Evolutionary conservation across 2,888 invertebrate genomes (phyloP).

Genomic region (Noctua fimbriata): DNA sequence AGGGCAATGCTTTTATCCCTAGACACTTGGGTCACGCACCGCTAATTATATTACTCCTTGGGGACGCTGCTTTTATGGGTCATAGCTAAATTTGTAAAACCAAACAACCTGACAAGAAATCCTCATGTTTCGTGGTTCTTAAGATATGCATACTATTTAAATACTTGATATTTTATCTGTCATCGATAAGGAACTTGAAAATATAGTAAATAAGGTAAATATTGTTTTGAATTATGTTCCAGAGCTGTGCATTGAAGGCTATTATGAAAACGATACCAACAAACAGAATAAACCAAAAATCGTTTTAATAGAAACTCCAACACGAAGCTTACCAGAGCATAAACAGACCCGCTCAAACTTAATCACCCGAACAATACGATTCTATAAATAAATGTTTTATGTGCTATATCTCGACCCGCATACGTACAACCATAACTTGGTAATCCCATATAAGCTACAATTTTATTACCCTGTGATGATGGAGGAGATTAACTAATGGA

Average conservation of each 20-base stretch:
- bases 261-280: neutral
- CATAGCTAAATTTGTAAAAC: constrained; percentile 55
- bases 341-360: constrained; percentile 56
- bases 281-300: constrained; percentile 4
- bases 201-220: neutral
- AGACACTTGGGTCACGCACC: constrained; percentile 74
- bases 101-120: constrained; percentile 17
- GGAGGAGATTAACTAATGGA: constrained; percentile 80
- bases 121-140: neutral
- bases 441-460: constrained; percentile 75
- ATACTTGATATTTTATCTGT: neutral
- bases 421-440: constrained; percentile 71
- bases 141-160: neutral
- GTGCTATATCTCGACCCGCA: constrained; percentile 75
- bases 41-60: constrained; percentile 75
- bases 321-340: constrained; percentile 47
- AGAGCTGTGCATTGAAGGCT: neutral
- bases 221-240: neutral
- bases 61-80: constrained; percentile 57
- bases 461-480: constrained; percentile 81
- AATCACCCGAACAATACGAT: constrained; percentile 64
- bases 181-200: neutral
- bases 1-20: constrained; percentile 75
- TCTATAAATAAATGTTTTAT: constrained; percentile 73
- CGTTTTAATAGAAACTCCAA: constrained; percentile 26